Evolutionary conservation across 35 echinoderm and acorn worm species (phyloP), one percentile per base, ranked within the genome.

Genomic region (Anneissia japonica): DNA sequence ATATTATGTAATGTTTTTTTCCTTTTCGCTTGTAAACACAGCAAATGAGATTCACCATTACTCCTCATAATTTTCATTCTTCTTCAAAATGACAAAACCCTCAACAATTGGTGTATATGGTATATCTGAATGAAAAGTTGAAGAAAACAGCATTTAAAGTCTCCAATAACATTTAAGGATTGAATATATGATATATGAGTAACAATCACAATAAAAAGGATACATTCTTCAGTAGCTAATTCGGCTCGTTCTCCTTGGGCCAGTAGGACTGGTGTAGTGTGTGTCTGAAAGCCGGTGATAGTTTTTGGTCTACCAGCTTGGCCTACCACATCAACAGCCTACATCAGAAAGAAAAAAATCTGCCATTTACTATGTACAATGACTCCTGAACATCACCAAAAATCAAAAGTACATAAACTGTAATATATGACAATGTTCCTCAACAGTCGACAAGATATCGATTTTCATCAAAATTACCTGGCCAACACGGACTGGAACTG

Each of bases 201-300:
- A 16, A 72, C 13, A 72, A 72, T n/a, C 9, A 26, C 26, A 9
- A 9, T 26, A 30, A 38, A 83, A 97, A 99, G 96, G 96, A 99
- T 99, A 99, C 96, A 99, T 99, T 99, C 95, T 86, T 99, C 96
- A 0, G 96, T 99, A 11, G 96, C 96, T 28, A 99, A 76, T 39
- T 99, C 96, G 17, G 96, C 92, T 43, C 87, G 91, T 76, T 99
- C 96, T 80, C 96, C 96, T 31, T 94, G 94, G 0, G 92, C 91
- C 31, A 99, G 77, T 21, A 99, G 88, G 1, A 99, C 96, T 30
- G 96, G 96, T 78, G 96, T 99, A 0, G 96, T 99, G 51, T 99
- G 92, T 38, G 96, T 94, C 72, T 99, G 96, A 84, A 99, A 99
- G 32, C 96, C 96, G 40, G 96, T 99, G 36, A 99, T 99, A 21